Base-by-base conservation (phyloP, 2,113 vertebrate genomes). In the Burhinus bistriatus region DNA sequence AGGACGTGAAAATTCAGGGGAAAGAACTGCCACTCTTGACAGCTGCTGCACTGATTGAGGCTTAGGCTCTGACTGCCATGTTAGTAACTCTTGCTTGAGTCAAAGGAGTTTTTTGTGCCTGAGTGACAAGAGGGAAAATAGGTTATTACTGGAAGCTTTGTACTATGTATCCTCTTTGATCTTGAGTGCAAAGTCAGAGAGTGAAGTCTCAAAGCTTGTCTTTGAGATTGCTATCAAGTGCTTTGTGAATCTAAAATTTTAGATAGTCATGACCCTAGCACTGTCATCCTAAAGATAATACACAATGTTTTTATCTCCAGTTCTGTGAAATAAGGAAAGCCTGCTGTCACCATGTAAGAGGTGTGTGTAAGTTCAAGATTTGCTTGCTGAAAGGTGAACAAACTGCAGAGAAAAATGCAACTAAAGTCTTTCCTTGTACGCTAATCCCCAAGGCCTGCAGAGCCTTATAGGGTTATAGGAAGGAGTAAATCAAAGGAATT, bases 121-220 rank as follows among this genome's bases (percentile, higher is more conserved):
- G 77, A 80, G 70, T 83, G 93, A 62, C 83, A 82, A 58, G 77
- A 89, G 45, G 54, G 51, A 87, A 84, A 84, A 89, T 11, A 58
- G 44, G 47, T 93, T 95, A 61, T 92, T 95, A 42, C 52, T 69
- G 83, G 69, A 54, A 87, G 83, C 81, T 94, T 76, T 95, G 73
- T 62, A 61, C 66, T 34, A 9, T 51, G 54, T 47, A 64, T 80
- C 58, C 47, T 86, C 90, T 92, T 94, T 68, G 68, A 81, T 89
- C 89, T 91, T 27, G 54, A 94, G 57, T 76, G 42, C 69, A 42
- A 62, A 95, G 92, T 84, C 58, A 93, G 90, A 88, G 82, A 42
- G 85, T 72, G 73, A 89, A 92, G 65, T 85, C 91, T 92, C 61
- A 62, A 75, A 89, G 77, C 61, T 84, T 78, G 26, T 70, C 44